Percentiles rank a stretch among this genome's conserved stretches.
These are phyloP conservation scores for Drusus annulatus DNA, from an alignment of 1,140 invertebrate genomes.

Conservation along the genomic window DNA sequence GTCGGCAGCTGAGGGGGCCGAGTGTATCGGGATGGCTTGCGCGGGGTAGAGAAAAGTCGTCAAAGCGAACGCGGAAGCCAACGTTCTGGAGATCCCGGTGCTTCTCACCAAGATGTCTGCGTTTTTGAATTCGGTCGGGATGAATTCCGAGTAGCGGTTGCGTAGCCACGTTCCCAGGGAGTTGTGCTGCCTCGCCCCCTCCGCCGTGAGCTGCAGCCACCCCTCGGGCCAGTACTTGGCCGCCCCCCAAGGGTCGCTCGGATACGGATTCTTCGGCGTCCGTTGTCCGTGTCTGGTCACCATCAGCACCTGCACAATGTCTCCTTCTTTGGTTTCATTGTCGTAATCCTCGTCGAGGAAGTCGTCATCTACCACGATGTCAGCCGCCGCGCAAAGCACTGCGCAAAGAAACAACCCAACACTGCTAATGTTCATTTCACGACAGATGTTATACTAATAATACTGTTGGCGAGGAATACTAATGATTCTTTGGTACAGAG, in stretches of 20 bases:
- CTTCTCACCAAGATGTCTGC: constrained; percentile 48
- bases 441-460: background rate
- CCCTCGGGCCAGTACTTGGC: constrained; percentile 54
- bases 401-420: background rate
- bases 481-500: background rate
- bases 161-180: constrained; percentile 42
- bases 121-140: constrained; percentile 39
- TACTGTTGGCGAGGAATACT: background rate
- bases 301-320: constrained; percentile 50
- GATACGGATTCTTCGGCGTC: constrained; percentile 49
- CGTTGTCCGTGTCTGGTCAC: constrained; percentile 54
- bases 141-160: constrained; percentile 43
- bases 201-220: constrained; percentile 50
- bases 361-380: background rate
- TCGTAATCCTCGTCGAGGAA: background rate
- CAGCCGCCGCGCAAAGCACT: background rate
- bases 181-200: constrained; percentile 50
- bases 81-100: constrained; percentile 47
- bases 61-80: constrained; percentile 50
- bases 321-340: background rate
- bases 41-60: constrained; percentile 51
- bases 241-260: constrained; percentile 50
- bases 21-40: constrained; percentile 50
- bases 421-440: background rate
- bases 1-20: constrained; percentile 16